Evolutionary conservation across 2,888 invertebrate genomes (phyloP).

Genomic region (Onchidella celtica): DNA sequence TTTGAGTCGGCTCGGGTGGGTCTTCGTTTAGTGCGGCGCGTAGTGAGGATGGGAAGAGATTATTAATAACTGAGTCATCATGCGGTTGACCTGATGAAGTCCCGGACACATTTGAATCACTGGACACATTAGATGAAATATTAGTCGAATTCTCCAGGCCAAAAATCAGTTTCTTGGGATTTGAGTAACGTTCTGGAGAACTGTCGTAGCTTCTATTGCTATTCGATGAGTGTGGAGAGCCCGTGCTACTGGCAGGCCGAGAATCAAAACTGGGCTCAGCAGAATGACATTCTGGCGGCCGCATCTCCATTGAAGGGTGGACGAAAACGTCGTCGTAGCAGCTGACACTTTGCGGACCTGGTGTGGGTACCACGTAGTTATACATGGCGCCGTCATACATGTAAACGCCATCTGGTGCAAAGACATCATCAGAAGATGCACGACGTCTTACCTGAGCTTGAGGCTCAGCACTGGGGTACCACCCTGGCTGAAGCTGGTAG

Average conservation of each 20-base stretch:
- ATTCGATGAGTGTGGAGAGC: not conserved
- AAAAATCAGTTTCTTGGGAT: not conserved
- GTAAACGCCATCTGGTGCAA: not conserved
- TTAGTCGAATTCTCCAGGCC: conserved; percentile 10
- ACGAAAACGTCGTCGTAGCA: not conserved
- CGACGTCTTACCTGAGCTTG: not conserved
- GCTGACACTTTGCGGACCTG: not conserved
- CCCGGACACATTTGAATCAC: conserved; percentile 11
- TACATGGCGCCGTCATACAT: not conserved
- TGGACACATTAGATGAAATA: conserved; percentile 12
- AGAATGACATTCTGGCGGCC: not conserved
- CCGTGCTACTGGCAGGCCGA: not conserved
- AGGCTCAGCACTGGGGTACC: not conserved
- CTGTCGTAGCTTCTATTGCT: not conserved
- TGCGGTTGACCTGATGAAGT: not conserved
- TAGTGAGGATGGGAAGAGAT: conserved; percentile 5
- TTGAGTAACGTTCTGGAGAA: not conserved
- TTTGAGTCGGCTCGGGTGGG: conserved; percentile 4
- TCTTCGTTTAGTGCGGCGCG: conserved; percentile 13
- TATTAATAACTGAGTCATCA: conserved; percentile 17
- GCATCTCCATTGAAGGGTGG: not conserved
- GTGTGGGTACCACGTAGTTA: not conserved
- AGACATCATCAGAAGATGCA: conserved; percentile 16
- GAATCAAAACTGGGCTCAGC: not conserved
- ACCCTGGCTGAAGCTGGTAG: conserved; percentile 23